Evolutionary conservation across 2,797 vertebrate genomes (phyloP).

Genomic region (Enteromius anoplus): DNA sequence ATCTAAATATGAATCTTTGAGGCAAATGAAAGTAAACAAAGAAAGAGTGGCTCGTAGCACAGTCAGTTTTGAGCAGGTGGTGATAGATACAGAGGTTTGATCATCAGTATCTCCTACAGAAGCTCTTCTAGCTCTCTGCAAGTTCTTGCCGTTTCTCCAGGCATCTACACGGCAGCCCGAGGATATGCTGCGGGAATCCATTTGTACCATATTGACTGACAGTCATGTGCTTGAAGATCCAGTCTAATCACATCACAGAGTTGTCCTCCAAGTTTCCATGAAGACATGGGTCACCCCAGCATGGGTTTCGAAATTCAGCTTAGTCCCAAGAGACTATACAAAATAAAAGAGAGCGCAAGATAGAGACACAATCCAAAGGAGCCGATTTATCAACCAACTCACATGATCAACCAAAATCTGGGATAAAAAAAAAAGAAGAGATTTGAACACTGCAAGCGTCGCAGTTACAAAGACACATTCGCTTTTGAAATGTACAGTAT

Average conservation of each 20-base stretch:
- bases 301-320: neutral
- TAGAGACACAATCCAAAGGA: conserved; percentile 47
- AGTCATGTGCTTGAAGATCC: conserved; percentile 44
- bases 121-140: conserved; percentile 7
- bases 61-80: conserved; percentile 27
- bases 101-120: conserved; percentile 29
- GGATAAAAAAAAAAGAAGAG: conserved; percentile 43
- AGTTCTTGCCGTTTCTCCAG: conserved; percentile 17
- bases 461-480: conserved; percentile 62
- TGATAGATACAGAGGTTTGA: conserved; percentile 30
- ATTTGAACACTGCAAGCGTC: conserved; percentile 48
- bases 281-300: neutral
- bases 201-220: conserved; percentile 9
- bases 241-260: conserved; percentile 20
- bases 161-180: neutral
- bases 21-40: conserved; percentile 43
- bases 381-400: conserved; percentile 20
- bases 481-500: conserved; percentile 55
- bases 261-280: neutral
- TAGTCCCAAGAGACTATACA: conserved; percentile 29
- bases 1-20: conserved; percentile 40
- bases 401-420: conserved; percentile 42
- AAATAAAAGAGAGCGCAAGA: conserved; percentile 33
- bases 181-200: neutral
- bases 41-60: conserved; percentile 26